phyloP scores from a whole-genome alignment of 2,113 vertebrate genomes.

The Lamprologus sp. region DNA sequence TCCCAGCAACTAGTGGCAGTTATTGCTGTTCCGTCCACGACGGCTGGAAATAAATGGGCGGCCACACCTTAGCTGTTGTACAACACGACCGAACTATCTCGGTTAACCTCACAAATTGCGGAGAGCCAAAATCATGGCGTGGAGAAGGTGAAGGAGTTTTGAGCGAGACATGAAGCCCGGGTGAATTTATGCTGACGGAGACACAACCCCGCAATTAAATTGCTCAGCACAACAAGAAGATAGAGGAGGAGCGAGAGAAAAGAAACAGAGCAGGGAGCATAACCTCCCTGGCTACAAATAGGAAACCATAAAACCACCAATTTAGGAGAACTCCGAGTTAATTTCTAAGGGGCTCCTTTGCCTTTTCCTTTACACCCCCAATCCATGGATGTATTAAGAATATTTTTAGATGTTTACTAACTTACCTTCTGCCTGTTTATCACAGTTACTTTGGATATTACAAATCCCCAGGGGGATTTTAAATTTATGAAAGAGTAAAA shows the following conservation, averaged over 20 bases:
- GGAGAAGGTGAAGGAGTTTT: neutral
- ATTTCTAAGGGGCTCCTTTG: neutral
- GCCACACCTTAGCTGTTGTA: neutral
- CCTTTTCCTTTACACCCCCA: neutral
- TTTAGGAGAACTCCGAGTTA: neutral
- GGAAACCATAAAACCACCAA: neutral
- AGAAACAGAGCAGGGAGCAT: neutral
- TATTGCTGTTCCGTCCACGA: neutral
- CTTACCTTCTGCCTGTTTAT: neutral
- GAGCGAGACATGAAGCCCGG: neutral
- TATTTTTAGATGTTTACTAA: neutral
- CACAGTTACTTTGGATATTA: neutral
- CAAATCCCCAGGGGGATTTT: neutral
- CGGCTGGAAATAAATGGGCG: neutral
- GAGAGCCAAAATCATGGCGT: neutral
- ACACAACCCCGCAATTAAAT: neutral
- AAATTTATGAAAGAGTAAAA: neutral
- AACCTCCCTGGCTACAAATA: neutral
- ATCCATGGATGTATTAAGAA: neutral
- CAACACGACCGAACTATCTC: neutral
- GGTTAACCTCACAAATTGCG: neutral
- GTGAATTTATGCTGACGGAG: neutral
- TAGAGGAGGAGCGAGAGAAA: neutral
- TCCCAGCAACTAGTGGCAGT: neutral
- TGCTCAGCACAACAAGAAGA: neutral